Evolutionary conservation across 92 coral and sea anemone species (phyloP).

Genomic region (Palythoa grandis): DNA sequence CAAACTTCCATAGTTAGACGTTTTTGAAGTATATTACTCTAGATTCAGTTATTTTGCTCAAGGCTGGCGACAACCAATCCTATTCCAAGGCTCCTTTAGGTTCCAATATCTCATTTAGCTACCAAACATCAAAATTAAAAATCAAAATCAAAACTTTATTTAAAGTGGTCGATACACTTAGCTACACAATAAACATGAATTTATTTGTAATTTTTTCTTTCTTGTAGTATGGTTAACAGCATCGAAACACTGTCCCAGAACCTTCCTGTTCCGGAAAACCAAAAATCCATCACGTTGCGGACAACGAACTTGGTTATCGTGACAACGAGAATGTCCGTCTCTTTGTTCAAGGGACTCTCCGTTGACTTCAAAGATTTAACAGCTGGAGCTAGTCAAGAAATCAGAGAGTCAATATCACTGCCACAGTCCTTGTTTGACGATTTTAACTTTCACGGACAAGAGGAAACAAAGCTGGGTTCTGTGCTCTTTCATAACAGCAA

Average conservation of each 20-base stretch:
- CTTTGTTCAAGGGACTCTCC: slow-evolving; percentile 11
- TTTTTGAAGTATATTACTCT: too few species aligned
- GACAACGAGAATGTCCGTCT: neutral
- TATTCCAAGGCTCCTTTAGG: too few species aligned
- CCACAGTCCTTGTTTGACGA: slow-evolving; percentile 23
- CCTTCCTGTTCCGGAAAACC: slow-evolving; percentile 37
- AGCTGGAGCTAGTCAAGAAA: neutral
- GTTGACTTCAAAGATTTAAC: neutral
- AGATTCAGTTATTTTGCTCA: too few species aligned
- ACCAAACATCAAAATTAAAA: too few species aligned
- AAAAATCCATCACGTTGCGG: slow-evolving; percentile 7
- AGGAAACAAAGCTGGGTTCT: slow-evolving; percentile 11
- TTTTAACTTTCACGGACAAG: neutral
- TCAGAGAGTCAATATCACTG: neutral
- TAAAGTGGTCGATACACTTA: too few species aligned
- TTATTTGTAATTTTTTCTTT: neutral
- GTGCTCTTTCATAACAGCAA: slow-evolving; percentile 18
- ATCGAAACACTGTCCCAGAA: slow-evolving; percentile 53
- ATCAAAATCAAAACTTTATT: too few species aligned
- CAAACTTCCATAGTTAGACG: too few species aligned
- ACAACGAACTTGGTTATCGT: neutral
- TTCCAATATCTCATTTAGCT: too few species aligned
- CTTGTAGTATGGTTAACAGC: slow-evolving; percentile 37
- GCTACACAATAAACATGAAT: neutral
- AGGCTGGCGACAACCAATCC: too few species aligned